Base-by-base conservation (phyloP, 2,113 vertebrate genomes). In the Cyanistes caeruleus region DNA sequence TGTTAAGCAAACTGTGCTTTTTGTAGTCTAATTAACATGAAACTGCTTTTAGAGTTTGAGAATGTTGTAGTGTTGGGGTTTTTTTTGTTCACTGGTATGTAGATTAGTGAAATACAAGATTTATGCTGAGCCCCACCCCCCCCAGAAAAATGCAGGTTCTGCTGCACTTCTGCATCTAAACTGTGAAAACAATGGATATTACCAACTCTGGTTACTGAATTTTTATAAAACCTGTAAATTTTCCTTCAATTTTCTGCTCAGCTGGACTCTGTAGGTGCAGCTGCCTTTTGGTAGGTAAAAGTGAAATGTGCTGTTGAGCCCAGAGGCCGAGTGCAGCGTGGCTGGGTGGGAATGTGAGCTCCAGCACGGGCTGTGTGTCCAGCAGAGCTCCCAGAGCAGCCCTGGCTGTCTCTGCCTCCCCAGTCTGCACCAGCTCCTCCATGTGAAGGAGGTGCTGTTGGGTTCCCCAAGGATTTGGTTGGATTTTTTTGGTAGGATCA, bases 391-490 rank as follows among this genome's bases (percentile, higher is more conserved):
- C 2, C 5, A 2, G 49, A 46, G 60, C 81, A 31, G 43, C 49
- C 41, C 3, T 49, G 28, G 28, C 13, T 28, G 18, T 7, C 12
- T 46, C 24, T 70, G 55, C 44, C 70, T 35, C 44, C 3, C 2
- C 9, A 9, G 9, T 5, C n/a, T n/a, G 15, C 31, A 0, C 8
- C 2, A 8, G 0, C 0, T 21, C 24, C 84, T 76, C 52, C 33
- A 0, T 0, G 4, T 1, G 63, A 18, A 43, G 72, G 78, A 76
- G 44, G 21, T 37, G 0, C 69, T n/a, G 0, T 3, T 17, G 48
- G 19, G 20, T 7, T 53, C 3, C 25, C 9, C 6, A 10, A 17
- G 52, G 30, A 4, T 11, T 4, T 51, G 84, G 41, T 28, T 48
- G 56, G 20, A 6, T 17, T 51, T 49, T 44, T 82, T 53, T 37